Evolutionary conservation across 2,888 invertebrate genomes (phyloP).

Genomic region (Dynastes tityus): DNA sequence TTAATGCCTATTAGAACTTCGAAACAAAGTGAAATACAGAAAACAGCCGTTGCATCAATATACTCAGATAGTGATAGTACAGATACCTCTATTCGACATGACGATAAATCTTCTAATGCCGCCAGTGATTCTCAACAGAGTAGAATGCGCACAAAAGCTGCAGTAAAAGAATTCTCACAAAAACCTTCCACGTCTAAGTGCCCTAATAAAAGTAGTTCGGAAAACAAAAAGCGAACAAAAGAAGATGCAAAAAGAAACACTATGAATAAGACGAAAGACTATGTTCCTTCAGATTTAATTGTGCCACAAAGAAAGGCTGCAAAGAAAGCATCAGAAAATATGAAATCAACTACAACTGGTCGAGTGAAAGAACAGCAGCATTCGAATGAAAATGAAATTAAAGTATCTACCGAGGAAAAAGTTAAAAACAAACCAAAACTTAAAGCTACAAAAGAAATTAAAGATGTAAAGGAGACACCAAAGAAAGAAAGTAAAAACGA

Average conservation of each 20-base stretch:
- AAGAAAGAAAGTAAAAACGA: conserved; percentile 67
- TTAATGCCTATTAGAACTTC: conserved; percentile 78
- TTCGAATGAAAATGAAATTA: conserved; percentile 45
- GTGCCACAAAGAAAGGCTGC: conserved; percentile 93
- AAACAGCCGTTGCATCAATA: conserved; percentile 79
- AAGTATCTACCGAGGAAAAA: conserved; percentile 42
- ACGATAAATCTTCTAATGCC: conserved; percentile 76
- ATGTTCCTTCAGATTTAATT: conserved; percentile 84
- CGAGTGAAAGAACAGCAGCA: conserved; percentile 65
- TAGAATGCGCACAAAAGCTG: conserved; percentile 85
- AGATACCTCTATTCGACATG: conserved; percentile 75
- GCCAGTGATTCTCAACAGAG: conserved; percentile 80
- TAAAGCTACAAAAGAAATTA: conserved; percentile 59
- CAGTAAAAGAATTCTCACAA: conserved; percentile 86
- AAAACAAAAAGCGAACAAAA: conserved; percentile 63
- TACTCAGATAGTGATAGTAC: conserved; percentile 86
- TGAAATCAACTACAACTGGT: conserved; percentile 78
- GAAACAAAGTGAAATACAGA: conserved; percentile 69
- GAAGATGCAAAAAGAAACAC: conserved; percentile 56
- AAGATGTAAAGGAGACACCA: conserved; percentile 53
- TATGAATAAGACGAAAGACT: conserved; percentile 71
- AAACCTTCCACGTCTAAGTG: conserved; percentile 65
- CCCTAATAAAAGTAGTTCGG: conserved; percentile 62
- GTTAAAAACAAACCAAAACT: conserved; percentile 56
- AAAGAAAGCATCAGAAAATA: conserved; percentile 91